Evolutionary conservation across 2,888 invertebrate genomes (phyloP), one percentile per base, ranked within the genome.

Genomic region (Lepidochrysops patricia): DNA sequence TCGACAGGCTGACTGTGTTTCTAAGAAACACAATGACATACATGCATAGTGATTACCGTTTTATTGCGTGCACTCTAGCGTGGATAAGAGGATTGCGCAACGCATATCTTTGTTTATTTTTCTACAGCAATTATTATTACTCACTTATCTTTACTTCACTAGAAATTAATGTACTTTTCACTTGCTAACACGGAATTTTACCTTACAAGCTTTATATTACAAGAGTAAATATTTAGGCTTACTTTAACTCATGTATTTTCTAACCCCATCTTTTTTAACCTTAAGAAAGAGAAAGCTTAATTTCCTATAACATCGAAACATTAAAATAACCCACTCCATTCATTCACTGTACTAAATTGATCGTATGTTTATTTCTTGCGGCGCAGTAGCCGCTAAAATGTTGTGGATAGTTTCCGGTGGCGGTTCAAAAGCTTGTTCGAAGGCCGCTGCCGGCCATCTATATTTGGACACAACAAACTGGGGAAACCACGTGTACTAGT

Each of bases 361-460:
- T 4, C 3, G 29, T 54, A 1, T 23, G 29, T 54, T 27, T 54
- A 29, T 54, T 54, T 54, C 15, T 54, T 19, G 15, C 29, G 27
- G 29, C 12, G 4, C 52, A 29, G 15, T 52, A 13, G 54, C 27
- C 27, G 15, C 19, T 13, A 52, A 15, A 52, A 52, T 27, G 54
- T 19, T 27, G 4, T 29, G 29, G 15, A 19, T 43, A 43, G 54
- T 29, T 54, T 54, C 54, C 54, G 54, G 12, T 15, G 9, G 19
- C 29, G 32, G 54, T 15, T 5, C 32, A 29, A 29, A 54, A 37
- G 54, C 57, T 65, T 75, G 69, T 67, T 58, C 72, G 80, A 83
- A 84, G 84, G 84, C 77, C 82, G 69, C 68, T 68, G 59, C 43
- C 43, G 43, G 4, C 43, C 15, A 12, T 70, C 76, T 81, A 79